Base-by-base conservation (phyloP, 2,113 vertebrate genomes). In the Varanus salvator region DNA sequence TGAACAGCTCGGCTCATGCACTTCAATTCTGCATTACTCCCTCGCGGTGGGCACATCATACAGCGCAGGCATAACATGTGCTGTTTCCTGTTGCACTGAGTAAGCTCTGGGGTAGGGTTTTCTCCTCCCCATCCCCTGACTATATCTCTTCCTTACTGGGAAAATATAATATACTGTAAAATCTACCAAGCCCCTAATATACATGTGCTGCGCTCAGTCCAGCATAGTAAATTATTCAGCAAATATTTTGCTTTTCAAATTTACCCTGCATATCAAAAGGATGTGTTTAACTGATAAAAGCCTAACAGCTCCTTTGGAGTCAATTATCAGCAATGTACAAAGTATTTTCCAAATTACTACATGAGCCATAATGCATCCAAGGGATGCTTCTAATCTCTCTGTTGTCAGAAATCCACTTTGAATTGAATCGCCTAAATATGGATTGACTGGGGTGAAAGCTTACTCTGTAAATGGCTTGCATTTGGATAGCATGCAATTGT, bases 221-320 rank as follows among this genome's bases (percentile, higher is more conserved):
- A 87, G 80, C 57, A 69, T 8, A 27, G 17, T 0, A 92, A 87
- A 85, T 91, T 93, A 95, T 93, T 90, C 90, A 78, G 85, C 92
- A 95, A 95, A 95, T 93, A 94, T 91, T 96, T 95, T 95, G 64
- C 91, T 91, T 93, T 95, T 87, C 91, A 94, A 90, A 95, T 95
- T 93, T 94, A 87, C 84, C 95, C 75, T 94, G 91, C 93, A 75
- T 93, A 95, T 76, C 91, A 94, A 95, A 95, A 96, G 87, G 74
- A 93, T 85, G 93, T 81, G 72, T 87, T 95, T 93, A 91, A 89
- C 91, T 93, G 96, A 95, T 95, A 96, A 93, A 96, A 94, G 81
- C 50, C 93, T 78, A 93, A 93, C 84, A 91, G 87, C 93, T 92
- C 87, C 89, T 92, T 95, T 93, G 92, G 87, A 94, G 84, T 91